phyloP scores from a whole-genome alignment of 2,888 invertebrate species.

The Tenthredo livida region DNA sequence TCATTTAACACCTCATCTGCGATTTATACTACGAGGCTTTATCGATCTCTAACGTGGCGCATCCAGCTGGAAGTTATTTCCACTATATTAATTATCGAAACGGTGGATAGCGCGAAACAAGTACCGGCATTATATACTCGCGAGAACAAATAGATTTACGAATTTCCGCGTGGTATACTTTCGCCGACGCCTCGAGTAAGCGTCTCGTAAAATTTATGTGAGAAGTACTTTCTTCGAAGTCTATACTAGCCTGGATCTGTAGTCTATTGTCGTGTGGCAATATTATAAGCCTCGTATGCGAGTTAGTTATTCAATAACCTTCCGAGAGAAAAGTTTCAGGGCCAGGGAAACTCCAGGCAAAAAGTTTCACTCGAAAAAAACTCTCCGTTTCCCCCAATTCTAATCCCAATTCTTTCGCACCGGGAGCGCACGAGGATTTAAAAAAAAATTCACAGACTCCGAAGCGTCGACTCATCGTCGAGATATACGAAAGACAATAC shows the following conservation, averaged over 20 bases:
- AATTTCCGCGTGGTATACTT: slow-evolving; percentile 1
- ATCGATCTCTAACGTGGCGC: background rate
- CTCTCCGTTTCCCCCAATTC: background rate
- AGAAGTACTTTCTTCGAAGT: background rate
- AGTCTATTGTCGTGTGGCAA: background rate
- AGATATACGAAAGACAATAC: background rate
- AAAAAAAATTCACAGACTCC: background rate
- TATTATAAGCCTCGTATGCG: slow-evolving; percentile 1
- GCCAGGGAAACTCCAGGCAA: background rate
- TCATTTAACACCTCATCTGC: slow-evolving; percentile 44
- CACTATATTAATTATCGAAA: slow-evolving; percentile 12
- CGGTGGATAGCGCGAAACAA: background rate
- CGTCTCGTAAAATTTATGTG: background rate
- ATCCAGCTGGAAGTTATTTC: slow-evolving; percentile 4
- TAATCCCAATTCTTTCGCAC: background rate
- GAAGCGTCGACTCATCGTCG: background rate
- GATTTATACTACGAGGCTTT: slow-evolving; percentile 27
- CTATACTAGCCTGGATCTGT: background rate
- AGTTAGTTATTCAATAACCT: slow-evolving; percentile 11
- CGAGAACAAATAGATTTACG: background rate
- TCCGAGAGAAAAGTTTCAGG: slow-evolving; percentile 11
- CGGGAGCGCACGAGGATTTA: background rate
- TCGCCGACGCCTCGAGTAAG: background rate
- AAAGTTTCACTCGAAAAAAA: slow-evolving; percentile 12
- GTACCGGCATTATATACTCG: background rate